Evolutionary conservation across 2,797 vertebrate species (phyloP).

Genomic region (Poeciliopsis turneri): DNA sequence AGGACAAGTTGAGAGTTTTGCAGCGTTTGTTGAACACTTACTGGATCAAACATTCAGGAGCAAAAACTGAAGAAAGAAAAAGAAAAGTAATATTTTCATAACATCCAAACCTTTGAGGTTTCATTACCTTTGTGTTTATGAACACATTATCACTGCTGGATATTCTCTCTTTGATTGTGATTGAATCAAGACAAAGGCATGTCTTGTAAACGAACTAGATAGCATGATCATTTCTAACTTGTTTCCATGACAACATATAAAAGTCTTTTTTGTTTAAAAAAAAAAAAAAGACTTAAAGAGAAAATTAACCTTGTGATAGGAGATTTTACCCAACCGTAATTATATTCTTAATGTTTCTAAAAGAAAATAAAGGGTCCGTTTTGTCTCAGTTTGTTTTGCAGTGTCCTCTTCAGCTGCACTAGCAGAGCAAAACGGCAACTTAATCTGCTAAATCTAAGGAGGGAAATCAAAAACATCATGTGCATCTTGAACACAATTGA

Average conservation of each 20-base stretch:
- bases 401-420: not conserved
- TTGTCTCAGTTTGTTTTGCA: not conserved
- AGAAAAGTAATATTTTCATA: not conserved
- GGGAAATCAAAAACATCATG: not conserved
- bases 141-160: constrained; percentile 11
- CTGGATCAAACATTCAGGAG: not conserved
- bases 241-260: constrained; percentile 30
- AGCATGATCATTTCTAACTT: constrained; percentile 5
- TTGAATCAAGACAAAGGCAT: constrained; percentile 14
- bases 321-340: not conserved
- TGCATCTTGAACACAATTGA: not conserved
- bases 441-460: not conserved
- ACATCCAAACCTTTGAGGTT: not conserved
- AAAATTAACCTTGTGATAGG: not conserved
- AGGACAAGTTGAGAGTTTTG: not conserved
- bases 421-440: not conserved
- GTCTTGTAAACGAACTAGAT: constrained; percentile 11
- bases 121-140: constrained; percentile 8
- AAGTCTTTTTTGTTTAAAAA: not conserved
- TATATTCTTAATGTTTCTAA: not conserved
- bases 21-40: not conserved
- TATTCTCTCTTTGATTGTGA: not conserved
- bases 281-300: not conserved
- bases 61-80: not conserved
- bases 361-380: not conserved